phyloP scores from a whole-genome alignment of 2,797 vertebrate species.

The Ctenosaura bakeri region DNA sequence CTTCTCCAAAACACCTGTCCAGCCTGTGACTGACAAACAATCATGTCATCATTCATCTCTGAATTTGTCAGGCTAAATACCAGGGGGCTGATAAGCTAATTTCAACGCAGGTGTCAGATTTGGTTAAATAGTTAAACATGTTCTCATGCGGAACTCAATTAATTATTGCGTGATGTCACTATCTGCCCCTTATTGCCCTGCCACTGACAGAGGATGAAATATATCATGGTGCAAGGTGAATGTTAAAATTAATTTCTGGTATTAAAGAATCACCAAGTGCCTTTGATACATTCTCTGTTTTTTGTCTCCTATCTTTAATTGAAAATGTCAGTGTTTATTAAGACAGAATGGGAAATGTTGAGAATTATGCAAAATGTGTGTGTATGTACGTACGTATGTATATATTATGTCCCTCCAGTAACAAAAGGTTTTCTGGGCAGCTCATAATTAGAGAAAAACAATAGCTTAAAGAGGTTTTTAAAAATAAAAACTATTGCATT shows the following conservation, averaged over 20 bases:
- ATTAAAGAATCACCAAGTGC: neutral
- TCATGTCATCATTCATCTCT: constrained; percentile 73
- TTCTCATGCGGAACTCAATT: constrained; percentile 36
- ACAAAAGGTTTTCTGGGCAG: neutral
- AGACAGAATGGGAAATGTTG: neutral
- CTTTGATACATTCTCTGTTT: neutral
- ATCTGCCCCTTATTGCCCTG: no score
- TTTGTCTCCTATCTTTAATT: neutral
- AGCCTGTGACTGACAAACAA: constrained; percentile 75
- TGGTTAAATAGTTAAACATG: constrained; percentile 52
- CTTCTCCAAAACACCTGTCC: constrained; percentile 76
- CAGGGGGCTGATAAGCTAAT: constrained; percentile 55
- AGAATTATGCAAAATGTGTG: neutral
- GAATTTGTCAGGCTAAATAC: constrained; percentile 67
- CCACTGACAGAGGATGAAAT: no score
- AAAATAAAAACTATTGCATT: no score
- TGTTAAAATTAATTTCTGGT: neutral
- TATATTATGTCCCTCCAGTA: neutral
- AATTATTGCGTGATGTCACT: constrained; percentile 6
- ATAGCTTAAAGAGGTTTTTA: no score
- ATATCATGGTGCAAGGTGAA: no score
- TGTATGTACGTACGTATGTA: neutral
- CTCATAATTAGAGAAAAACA: neutral
- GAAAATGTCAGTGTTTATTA: neutral
- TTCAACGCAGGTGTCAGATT: constrained; percentile 54